phyloP scores from a whole-genome alignment of 2,113 vertebrate genomes.

The Lophochroa leadbeateri region DNA sequence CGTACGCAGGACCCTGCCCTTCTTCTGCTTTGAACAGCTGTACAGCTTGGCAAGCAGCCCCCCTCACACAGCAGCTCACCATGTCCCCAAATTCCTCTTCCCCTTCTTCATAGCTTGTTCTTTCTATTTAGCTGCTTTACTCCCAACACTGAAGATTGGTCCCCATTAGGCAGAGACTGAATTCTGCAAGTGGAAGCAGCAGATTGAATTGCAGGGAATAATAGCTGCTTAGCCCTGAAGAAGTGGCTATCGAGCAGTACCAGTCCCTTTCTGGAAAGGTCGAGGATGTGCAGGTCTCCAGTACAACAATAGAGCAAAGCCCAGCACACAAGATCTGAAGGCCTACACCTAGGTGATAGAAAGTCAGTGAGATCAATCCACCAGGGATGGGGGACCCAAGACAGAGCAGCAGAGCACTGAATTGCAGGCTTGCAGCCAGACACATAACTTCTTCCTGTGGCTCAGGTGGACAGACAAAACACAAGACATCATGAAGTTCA shows the following conservation, averaged over 20 bases:
- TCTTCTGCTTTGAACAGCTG: not conserved
- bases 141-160: accelerated
- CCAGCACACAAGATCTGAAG: not conserved
- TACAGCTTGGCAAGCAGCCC: not conserved
- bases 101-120: not conserved
- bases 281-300: accelerated
- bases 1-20: accelerated
- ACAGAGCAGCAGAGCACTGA: not conserved
- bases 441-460: not conserved
- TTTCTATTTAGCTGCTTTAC: not conserved
- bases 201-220: not conserved
- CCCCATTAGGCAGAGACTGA: not conserved
- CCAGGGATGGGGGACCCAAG: not conserved
- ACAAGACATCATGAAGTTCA: not conserved
- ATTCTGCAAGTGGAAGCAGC: not conserved
- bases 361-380: not conserved
- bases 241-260: not conserved
- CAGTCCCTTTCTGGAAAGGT: not conserved
- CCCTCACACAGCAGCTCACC: not conserved
- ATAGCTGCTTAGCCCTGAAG: not conserved
- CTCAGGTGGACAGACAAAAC: not conserved
- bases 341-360: not conserved
- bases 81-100: not conserved
- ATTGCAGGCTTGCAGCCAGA: not conserved
- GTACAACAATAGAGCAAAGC: not conserved